A percentile compares a stretch with the other conserved stretches of the same genome.
Conservation (phyloP, 2,888 invertebrate species). For the Clivina fossor region DNA sequence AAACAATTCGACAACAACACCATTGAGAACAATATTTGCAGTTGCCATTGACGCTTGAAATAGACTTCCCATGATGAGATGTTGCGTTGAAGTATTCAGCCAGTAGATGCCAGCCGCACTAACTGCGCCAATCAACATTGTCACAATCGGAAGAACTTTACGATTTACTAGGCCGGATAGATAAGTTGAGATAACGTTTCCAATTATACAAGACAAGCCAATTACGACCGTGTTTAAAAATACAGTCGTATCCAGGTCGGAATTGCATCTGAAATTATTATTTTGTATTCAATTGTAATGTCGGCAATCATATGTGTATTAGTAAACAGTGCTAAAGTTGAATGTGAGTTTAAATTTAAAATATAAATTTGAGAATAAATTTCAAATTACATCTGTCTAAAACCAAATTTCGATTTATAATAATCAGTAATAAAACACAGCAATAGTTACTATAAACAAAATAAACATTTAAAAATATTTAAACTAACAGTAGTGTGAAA, state of each 20-base stretch:
- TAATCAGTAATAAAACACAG: no score
- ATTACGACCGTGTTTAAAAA: slow-evolving; percentile 68
- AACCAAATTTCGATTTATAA: no score
- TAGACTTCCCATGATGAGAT: slow-evolving; percentile 59
- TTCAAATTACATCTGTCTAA: no score
- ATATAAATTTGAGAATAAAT: no score
- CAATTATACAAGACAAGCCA: slow-evolving; percentile 64
- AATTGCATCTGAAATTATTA: slow-evolving; percentile 51
- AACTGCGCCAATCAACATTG: slow-evolving; percentile 57
- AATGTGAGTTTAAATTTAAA: no score
- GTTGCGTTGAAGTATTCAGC: slow-evolving; percentile 59
- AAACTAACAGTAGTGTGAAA: no score
- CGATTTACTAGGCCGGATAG: slow-evolving; percentile 51
- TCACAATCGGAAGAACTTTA: slow-evolving; percentile 48
- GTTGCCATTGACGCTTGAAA: slow-evolving; percentile 57
- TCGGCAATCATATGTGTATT: not conserved
- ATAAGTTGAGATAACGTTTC: slow-evolving; percentile 66
- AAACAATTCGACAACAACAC: slow-evolving; percentile 50
- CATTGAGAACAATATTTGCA: slow-evolving; percentile 53
- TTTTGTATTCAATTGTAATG: not conserved
- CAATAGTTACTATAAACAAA: no score
- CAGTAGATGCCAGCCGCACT: slow-evolving; percentile 64
- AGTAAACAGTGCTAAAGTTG: no score
- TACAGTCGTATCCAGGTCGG: slow-evolving; percentile 61
- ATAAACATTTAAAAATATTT: no score